Evolutionary conservation across 2,113 vertebrate species (phyloP), one percentile per base, ranked within the genome.

Genomic region (Mystacornis crossleyi): DNA sequence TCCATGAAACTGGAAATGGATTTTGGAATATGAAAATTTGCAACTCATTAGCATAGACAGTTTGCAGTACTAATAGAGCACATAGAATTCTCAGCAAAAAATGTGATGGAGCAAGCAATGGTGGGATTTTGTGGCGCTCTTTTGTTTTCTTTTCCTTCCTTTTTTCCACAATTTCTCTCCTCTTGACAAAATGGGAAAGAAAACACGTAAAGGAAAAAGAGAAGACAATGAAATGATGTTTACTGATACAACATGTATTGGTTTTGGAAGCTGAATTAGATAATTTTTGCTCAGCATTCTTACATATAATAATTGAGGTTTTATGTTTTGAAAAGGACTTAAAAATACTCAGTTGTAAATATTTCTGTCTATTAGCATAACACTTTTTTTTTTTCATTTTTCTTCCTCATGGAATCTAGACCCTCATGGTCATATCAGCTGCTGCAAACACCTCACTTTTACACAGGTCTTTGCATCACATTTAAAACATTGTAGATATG

Each of bases 401-500:
- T 58, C 31, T 67, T 36, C 21, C 13, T 34, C 13, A 4, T 40
- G n/a, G 8, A 9, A 48, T 62, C 40, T 84, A 89, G 51, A 55
- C 21, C 19, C 12, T 92, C 6, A 5, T 14, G 33, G 43, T 51
- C 36, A 8, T 83, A 61, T 83, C 38, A 80, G 31, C 47, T 86
- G 36, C 51, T 91, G 43, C 1, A 15, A 91, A 53, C n/a, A 81
- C 19, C 36, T 91, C 40, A 71, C 60, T 91, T 86, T 48, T 60
- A 33, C 48, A 9, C 29, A 79, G 69, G 53, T 75, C 36, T 89
- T 95, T 84, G 43, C 61, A 80, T 80, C 42, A 23, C 54, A 21
- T 77, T 83, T 93, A 92, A 95, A 94, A 90, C 26, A 42, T 85
- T 80, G n/a, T 91, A 81, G 64, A 48, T 84, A 81, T 51, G 47